Percentiles rank a stretch among this genome's conserved stretches.
phyloP scores from a whole-genome alignment of 2,888 invertebrate genomes.

The Loripinus fragilis region DNA sequence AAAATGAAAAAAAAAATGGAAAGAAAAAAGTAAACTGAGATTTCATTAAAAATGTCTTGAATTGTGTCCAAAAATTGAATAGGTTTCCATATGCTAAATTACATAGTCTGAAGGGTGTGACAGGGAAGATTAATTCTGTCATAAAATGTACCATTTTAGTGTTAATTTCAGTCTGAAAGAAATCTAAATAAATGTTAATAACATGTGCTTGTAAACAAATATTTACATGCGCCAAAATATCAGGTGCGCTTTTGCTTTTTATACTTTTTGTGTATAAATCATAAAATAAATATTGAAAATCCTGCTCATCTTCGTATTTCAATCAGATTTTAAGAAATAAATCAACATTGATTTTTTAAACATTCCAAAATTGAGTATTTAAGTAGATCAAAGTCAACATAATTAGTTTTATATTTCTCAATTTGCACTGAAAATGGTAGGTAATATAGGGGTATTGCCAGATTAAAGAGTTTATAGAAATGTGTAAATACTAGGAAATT shows the following conservation, averaged over 20 bases:
- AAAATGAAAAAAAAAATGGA: too few relatives aligned
- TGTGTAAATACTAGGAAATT: constrained; percentile 7
- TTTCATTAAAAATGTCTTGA: too few relatives aligned
- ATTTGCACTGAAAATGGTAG: constrained; percentile 19
- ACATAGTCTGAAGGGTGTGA: constrained; percentile 4
- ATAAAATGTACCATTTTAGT: constrained; percentile 6
- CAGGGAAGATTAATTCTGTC: constrained; percentile 3
- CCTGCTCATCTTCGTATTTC: constrained; percentile 13
- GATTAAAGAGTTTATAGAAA: not conserved
- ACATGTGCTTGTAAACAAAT: constrained; percentile 15
- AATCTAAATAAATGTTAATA: constrained; percentile 6
- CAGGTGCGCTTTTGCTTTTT: not conserved
- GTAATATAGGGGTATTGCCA: constrained; percentile 17
- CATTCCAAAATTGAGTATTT: not conserved
- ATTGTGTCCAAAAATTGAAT: too few relatives aligned
- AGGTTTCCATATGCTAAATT: too few relatives aligned
- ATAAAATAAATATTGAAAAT: constrained; percentile 11
- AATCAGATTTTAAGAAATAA: constrained; percentile 32
- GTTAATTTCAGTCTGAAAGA: constrained; percentile 13
- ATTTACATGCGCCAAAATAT: constrained; percentile 3
- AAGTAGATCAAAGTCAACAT: constrained; percentile 5
- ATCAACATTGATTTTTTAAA: constrained; percentile 22
- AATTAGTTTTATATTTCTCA: constrained; percentile 16
- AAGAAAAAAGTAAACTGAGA: too few relatives aligned
- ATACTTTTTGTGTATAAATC: constrained; percentile 9